phyloP scores from a whole-genome alignment of 2,888 invertebrate genomes.

The Melanostoma mellinum region DNA sequence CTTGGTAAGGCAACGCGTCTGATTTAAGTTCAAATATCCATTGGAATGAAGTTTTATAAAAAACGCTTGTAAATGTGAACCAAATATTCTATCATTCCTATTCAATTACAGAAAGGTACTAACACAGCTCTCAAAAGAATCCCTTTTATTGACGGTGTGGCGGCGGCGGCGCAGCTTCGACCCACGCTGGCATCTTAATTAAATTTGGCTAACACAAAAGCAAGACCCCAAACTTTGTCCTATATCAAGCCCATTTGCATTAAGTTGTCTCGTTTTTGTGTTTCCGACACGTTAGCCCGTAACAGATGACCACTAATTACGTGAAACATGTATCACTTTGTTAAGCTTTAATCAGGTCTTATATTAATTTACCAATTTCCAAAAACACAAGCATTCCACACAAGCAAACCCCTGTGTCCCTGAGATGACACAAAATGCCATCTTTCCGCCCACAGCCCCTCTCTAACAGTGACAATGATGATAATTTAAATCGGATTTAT shows the following conservation, averaged over 20 bases:
- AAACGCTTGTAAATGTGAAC: too few species aligned
- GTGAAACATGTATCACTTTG: conserved; percentile 70
- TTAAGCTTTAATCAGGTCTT: conserved; percentile 69
- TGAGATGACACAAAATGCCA: neutral
- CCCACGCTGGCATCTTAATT: too few species aligned
- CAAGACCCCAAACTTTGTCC: neutral
- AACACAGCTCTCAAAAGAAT: too few species aligned
- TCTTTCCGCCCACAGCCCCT: neutral
- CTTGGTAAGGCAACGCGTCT: too few species aligned
- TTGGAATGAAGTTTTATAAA: too few species aligned
- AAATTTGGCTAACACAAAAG: too few species aligned
- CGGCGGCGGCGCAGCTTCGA: too few species aligned
- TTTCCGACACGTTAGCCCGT: conserved; percentile 54
- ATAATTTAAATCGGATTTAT: conserved; percentile 65
- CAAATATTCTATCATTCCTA: too few species aligned
- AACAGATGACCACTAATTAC: conserved; percentile 68
- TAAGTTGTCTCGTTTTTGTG: conserved; percentile 57
- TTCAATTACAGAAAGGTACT: too few species aligned
- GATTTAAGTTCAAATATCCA: too few species aligned
- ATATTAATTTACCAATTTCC: conserved; percentile 54
- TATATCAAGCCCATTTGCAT: conserved; percentile 27
- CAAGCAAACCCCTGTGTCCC: conserved; percentile 29
- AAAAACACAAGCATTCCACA: conserved; percentile 30
- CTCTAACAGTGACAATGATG: conserved; percentile 23
- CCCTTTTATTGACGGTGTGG: too few species aligned